Percentiles rank a stretch among this genome's conserved stretches.
Conservation (phyloP, 2,113 vertebrate genomes). For the Bos indicus region DNA sequence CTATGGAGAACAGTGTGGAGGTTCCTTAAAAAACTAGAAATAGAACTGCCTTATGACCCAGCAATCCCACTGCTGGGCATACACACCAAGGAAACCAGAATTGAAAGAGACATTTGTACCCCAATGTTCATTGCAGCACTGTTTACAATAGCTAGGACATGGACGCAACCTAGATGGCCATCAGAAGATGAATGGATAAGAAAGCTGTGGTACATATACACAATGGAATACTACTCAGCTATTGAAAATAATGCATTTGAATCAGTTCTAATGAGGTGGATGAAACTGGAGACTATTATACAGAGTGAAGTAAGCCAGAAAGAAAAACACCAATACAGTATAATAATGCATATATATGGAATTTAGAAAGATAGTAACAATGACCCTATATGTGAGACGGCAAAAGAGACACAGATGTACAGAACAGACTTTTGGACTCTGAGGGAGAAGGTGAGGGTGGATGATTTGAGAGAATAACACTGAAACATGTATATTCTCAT, state of each 20-base stretch:
- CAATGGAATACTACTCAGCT: neutral
- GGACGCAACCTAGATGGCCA: neutral
- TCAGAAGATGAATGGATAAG: neutral
- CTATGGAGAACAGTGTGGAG: no score
- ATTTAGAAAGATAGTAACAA: neutral
- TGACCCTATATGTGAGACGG: neutral
- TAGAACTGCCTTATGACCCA: no score
- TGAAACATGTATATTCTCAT: neutral
- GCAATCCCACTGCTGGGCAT: no score
- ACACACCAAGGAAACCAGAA: no score
- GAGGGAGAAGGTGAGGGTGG: neutral
- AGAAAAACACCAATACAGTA: neutral
- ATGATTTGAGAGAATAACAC: neutral
- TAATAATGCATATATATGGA: neutral
- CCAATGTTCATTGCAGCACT: neutral
- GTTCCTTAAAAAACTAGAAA: no score
- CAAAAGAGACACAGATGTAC: neutral
- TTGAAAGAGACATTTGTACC: no score
- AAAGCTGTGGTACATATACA: neutral
- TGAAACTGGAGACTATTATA: neutral
- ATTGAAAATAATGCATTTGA: neutral
- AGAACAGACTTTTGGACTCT: neutral
- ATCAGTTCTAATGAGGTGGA: neutral
- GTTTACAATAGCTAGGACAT: neutral
- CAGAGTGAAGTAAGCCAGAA: neutral